These are phyloP conservation scores for Hiodon tergisus DNA, from an alignment of 2,113 vertebrate genomes.

Conservation along the genomic window DNA sequence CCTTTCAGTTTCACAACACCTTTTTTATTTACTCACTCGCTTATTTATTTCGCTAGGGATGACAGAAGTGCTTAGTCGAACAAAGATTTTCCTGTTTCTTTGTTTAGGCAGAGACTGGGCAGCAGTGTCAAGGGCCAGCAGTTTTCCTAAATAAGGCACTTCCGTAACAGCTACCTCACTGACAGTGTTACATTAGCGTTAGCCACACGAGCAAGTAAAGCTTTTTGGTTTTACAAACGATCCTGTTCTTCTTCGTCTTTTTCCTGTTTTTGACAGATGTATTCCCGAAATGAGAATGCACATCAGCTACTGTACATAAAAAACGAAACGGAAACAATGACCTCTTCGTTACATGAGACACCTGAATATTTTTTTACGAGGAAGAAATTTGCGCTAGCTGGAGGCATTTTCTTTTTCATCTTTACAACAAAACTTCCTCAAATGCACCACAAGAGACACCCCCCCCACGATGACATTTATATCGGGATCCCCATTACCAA, in stretches of 20 bases:
- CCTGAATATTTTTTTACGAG: background rate
- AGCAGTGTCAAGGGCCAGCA: background rate
- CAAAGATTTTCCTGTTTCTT: background rate
- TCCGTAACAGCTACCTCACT: constrained; percentile 15
- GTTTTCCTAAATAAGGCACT: constrained; percentile 9
- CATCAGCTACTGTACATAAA: background rate
- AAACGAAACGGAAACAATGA: background rate
- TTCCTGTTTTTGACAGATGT: background rate
- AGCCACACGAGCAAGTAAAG: constrained; percentile 8
- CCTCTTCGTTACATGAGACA: background rate
- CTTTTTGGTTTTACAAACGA: background rate
- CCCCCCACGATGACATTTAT: background rate
- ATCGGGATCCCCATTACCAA: background rate
- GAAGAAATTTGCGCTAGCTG: background rate
- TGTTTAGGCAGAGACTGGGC: background rate
- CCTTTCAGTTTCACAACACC: background rate
- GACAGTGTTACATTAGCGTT: background rate
- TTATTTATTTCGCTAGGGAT: background rate
- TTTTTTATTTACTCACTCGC: background rate
- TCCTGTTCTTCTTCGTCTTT: background rate
- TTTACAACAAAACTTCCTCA: background rate
- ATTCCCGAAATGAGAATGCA: background rate
- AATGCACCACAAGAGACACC: background rate
- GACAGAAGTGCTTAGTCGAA: constrained; percentile 1
- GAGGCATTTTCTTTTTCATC: background rate